Evolutionary conservation across 1,140 invertebrate species (phyloP).

Genomic region (Branchinecta lindahli): DNA sequence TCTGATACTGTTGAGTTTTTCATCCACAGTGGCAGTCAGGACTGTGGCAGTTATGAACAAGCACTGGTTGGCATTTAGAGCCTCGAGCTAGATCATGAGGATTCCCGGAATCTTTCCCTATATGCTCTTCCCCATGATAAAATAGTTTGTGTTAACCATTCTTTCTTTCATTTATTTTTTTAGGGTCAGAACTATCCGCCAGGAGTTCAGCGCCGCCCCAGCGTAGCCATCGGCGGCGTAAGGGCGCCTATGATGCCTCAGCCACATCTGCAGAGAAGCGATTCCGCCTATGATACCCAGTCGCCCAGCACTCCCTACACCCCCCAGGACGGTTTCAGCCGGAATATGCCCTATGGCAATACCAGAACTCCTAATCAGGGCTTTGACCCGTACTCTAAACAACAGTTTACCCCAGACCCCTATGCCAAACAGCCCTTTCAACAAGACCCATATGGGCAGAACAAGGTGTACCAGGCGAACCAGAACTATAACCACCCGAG

Average conservation of each 20-base stretch:
- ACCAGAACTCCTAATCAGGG: background rate
- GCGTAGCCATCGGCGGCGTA: slow-evolving; percentile 20
- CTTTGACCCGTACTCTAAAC: background rate
- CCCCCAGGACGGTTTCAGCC: background rate
- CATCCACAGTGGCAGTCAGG: too few species aligned
- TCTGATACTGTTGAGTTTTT: too few species aligned
- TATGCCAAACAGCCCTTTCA: background rate
- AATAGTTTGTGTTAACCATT: too few species aligned
- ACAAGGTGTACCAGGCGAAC: background rate
- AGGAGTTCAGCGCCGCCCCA: slow-evolving; percentile 17
- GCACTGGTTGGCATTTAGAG: too few species aligned
- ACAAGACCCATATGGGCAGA: background rate
- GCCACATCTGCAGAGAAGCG: background rate
- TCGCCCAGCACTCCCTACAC: background rate
- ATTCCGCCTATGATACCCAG: background rate
- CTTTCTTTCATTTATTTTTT: background rate
- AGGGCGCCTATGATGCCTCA: slow-evolving; percentile 13
- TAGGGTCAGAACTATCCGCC: background rate
- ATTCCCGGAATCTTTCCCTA: too few species aligned
- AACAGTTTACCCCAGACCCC: background rate
- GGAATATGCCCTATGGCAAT: background rate
- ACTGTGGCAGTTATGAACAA: too few species aligned
- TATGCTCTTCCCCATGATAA: too few species aligned
- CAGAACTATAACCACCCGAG: background rate
- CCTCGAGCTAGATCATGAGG: too few species aligned